Base-by-base conservation (phyloP, 2,113 vertebrate genomes). In the Lanius collurio region DNA sequence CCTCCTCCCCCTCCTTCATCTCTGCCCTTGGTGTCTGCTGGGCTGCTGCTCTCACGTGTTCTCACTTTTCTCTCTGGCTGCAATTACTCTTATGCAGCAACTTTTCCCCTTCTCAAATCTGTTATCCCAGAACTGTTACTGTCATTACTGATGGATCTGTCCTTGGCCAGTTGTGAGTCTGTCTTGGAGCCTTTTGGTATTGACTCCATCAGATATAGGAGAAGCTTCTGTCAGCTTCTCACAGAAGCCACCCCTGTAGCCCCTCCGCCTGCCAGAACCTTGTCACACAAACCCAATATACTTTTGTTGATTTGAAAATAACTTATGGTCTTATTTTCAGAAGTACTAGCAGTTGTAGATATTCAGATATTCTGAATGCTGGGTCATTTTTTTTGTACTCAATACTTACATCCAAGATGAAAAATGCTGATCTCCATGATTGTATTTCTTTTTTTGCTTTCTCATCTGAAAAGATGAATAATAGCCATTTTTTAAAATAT, bases 401-500 rank as follows among this genome's bases (percentile, higher is more conserved):
- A 80, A 39, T 90, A 70, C 88, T 94, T 90, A 60, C 59, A 93
- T 41, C 46, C 42, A 76, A 57, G 55, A 65, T 62, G 49, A 85
- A 91, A 94, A 91, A 33, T 73, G 26, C 55, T 69, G 85, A 79
- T 82, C 65, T 87, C 87, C 2, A 2, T 50, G 15, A 73, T n/a
- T 82, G 10, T 62, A 27, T 46, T 65, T 44, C 7, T 57, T 35
- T 85, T 81, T 64, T 63, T 70, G 8, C 28, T 69, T 89, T 79
- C 16, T 85, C 5, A 7, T 83, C 46, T 79, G 62, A 79, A 95
- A 93, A 89, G 44, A 23, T 53, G 47, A 89, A 73, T 87, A 94
- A 95, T 76, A 95, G 3, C 57, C 11, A 42, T 84, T 95, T 84
- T 95, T 78, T 0, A 84, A 95, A 95, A 76, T 95, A 93, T 93